Percentiles rank a stretch among this genome's conserved stretches.
Evolutionary conservation across 2,888 invertebrate species (phyloP).

Genomic region (Mythimna vitellina): DNA sequence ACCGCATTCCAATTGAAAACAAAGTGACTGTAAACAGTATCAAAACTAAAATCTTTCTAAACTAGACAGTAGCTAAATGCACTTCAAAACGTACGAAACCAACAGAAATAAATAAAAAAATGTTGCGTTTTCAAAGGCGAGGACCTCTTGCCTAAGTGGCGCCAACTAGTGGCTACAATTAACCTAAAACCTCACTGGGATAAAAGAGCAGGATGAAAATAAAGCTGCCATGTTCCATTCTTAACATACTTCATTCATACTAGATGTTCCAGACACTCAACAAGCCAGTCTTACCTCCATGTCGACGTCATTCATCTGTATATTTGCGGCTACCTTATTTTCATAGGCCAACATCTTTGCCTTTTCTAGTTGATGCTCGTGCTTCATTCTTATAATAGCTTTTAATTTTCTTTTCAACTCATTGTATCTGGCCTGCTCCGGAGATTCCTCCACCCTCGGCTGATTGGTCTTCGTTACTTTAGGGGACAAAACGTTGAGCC

Average conservation of each 20-base stretch:
- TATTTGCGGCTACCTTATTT: not conserved
- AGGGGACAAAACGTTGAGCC: conserved; percentile 41
- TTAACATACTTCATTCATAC: conserved; percentile 9
- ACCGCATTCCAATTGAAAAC: no score
- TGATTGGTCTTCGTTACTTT: conserved; percentile 40
- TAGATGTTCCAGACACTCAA: not conserved
- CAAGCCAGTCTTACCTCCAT: conserved; percentile 39
- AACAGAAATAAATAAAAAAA: no score
- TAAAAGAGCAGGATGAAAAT: not conserved
- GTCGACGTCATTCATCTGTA: not conserved
- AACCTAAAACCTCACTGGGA: no score
- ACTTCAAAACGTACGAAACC: no score
- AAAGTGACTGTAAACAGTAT: no score
- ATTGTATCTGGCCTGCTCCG: not conserved
- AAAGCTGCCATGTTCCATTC: not conserved
- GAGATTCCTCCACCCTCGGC: conserved; percentile 8
- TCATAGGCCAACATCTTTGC: not conserved
- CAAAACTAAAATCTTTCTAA: no score
- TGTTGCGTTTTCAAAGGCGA: no score
- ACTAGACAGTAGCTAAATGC: no score
- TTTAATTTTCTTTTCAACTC: conserved; percentile 31
- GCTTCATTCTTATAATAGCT: conserved; percentile 32
- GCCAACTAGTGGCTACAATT: no score
- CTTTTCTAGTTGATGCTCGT: not conserved
- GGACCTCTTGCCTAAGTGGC: no score